Evolutionary conservation across 2,797 vertebrate species (phyloP).

Genomic region (Geotria australis): DNA sequence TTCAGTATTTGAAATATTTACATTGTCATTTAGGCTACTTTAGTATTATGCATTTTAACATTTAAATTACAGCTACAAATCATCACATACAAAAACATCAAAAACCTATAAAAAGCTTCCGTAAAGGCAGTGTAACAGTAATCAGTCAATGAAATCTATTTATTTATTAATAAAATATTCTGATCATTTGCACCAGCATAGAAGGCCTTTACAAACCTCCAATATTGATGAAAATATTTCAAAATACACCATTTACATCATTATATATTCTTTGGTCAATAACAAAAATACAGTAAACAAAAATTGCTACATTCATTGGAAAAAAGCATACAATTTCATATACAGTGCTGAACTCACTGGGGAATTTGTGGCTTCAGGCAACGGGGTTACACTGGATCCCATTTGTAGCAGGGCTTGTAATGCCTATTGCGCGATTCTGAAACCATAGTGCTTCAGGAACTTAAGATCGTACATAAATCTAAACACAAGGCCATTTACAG

Average conservation of each 20-base stretch:
- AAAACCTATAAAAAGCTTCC: not conserved
- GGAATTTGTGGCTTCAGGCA: no score
- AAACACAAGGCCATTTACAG: no score
- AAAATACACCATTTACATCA: not conserved
- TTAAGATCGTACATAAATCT: no score
- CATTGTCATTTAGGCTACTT: no score
- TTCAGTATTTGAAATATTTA: no score
- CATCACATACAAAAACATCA: not conserved
- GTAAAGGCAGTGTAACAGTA: not conserved
- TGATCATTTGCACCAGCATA: not conserved
- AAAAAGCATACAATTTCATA: not conserved
- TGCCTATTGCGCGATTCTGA: no score
- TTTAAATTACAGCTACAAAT: not conserved
- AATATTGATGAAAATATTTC: not conserved
- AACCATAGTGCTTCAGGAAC: no score
- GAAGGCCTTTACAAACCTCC: not conserved
- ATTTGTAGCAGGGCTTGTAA: no score
- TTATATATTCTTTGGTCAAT: not conserved
- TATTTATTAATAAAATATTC: not conserved
- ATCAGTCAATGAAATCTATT: not conserved
- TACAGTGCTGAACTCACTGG: not conserved
- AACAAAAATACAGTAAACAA: not conserved
- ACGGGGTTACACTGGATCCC: no score
- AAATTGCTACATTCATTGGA: not conserved
- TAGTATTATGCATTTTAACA: no score